phyloP scores from a whole-genome alignment of 2,113 vertebrate genomes.

The Leucosticte australis region DNA sequence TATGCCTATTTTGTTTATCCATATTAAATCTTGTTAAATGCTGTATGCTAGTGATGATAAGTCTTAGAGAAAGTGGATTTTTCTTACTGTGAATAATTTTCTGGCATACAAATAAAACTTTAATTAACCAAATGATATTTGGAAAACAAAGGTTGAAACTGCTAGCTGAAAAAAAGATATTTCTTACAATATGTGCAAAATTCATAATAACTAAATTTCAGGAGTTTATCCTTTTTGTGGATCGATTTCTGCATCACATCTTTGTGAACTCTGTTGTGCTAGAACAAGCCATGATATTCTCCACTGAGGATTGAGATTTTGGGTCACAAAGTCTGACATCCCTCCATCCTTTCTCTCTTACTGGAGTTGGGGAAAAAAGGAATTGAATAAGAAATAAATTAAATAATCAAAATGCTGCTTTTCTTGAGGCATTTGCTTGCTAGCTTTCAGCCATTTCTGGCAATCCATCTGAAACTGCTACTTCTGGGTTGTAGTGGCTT shows the following conservation, averaged over 20 bases:
- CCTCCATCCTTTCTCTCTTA: background rate
- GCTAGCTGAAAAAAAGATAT: background rate
- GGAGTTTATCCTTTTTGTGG: background rate
- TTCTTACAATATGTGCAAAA: background rate
- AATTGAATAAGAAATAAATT: background rate
- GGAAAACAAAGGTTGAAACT: background rate
- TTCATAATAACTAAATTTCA: background rate
- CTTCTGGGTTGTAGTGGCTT: constrained; percentile 11
- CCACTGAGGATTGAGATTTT: background rate
- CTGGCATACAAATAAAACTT: background rate
- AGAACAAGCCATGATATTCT: background rate
- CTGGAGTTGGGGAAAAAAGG: background rate
- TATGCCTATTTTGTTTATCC: background rate
- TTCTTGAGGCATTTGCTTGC: background rate
- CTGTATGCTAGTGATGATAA: background rate
- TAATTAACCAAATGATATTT: background rate
- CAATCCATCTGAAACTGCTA: background rate
- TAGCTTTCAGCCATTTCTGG: background rate
- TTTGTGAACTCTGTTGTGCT: background rate
- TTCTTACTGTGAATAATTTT: background rate
- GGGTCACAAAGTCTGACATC: background rate
- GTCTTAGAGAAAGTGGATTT: background rate
- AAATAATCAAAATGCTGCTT: background rate
- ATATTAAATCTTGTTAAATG: constrained; percentile 12
- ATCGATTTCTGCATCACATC: background rate